A percentile compares a stretch with the other conserved stretches of the same genome.
phyloP scores from a whole-genome alignment of 2,113 vertebrate species.

The Saimiri boliviensis region DNA sequence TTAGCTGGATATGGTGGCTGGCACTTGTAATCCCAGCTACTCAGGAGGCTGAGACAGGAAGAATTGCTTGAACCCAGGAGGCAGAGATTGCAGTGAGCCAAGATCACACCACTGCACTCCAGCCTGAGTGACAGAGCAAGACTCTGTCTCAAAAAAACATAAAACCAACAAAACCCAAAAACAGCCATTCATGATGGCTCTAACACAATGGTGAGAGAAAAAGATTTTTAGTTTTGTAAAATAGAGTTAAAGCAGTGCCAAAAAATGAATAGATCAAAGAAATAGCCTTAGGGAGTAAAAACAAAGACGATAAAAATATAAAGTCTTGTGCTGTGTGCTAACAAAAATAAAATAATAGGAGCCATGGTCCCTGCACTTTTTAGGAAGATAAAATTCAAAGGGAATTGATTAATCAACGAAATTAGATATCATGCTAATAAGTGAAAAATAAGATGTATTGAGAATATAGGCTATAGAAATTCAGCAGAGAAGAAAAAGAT shows the following conservation, averaged over 20 bases:
- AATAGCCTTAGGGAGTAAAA: slow-evolving; percentile 25
- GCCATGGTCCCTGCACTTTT: not conserved
- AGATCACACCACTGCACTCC: no score
- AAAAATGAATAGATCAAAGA: slow-evolving; percentile 24
- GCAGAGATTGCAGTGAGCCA: no score
- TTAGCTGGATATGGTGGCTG: no score
- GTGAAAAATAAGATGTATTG: not conserved
- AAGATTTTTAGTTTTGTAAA: not conserved
- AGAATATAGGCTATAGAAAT: not conserved
- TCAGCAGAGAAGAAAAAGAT: not conserved
- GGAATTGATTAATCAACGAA: not conserved
- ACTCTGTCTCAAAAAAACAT: no score
- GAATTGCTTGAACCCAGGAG: no score
- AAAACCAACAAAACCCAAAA: no score
- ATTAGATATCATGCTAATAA: not conserved
- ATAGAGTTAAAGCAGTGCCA: not conserved
- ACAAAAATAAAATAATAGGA: slow-evolving; percentile 30
- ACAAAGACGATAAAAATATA: not conserved
- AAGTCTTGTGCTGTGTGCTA: not conserved
- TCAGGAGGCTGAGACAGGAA: no score
- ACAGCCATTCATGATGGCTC: not conserved
- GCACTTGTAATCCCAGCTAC: no score
- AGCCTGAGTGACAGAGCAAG: no score
- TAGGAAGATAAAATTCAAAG: not conserved
- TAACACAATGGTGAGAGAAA: not conserved